A percentile compares a stretch with the other conserved stretches of the same genome.
Conservation (phyloP, 2,888 invertebrate genomes). For the Schizotus pectinicornis region DNA sequence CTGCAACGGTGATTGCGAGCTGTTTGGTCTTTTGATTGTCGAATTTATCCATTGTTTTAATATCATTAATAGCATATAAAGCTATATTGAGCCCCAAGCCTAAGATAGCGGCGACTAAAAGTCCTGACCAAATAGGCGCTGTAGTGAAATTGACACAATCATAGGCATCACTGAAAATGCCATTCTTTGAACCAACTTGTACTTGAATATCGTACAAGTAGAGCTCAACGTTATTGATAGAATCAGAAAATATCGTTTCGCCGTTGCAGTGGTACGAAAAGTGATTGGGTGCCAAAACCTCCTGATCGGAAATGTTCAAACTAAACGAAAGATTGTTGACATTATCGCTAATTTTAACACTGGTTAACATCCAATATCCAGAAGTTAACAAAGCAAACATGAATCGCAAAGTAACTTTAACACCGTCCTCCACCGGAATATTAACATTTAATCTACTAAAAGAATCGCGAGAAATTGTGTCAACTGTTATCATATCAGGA, state of each 20-base stretch:
- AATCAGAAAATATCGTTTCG: conserved; percentile 48
- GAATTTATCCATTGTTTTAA: conserved; percentile 82
- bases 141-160: conserved; percentile 80
- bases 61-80: conserved; percentile 71
- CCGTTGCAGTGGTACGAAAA: conserved; percentile 62
- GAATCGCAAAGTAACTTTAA: conserved; percentile 51
- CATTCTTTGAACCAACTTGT: conserved; percentile 55
- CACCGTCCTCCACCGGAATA: conserved; percentile 46
- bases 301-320: conserved; percentile 42
- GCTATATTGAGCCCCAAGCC: conserved; percentile 70
- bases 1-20: conserved; percentile 63
- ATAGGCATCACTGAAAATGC: conserved; percentile 64
- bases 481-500: conserved; percentile 42
- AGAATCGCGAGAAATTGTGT: conserved; percentile 30
- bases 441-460: conserved; percentile 48
- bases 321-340: conserved; percentile 38
- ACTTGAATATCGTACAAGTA: conserved; percentile 57
- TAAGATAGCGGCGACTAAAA: conserved; percentile 69
- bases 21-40: conserved; percentile 84
- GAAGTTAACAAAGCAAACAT: conserved; percentile 47
- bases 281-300: conserved; percentile 47
- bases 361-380: conserved; percentile 54
- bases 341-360: conserved; percentile 45
- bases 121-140: conserved; percentile 75
- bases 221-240: conserved; percentile 46